Conservation (phyloP, 1,140 invertebrate genomes). For the Nylanderia fulva region DNA sequence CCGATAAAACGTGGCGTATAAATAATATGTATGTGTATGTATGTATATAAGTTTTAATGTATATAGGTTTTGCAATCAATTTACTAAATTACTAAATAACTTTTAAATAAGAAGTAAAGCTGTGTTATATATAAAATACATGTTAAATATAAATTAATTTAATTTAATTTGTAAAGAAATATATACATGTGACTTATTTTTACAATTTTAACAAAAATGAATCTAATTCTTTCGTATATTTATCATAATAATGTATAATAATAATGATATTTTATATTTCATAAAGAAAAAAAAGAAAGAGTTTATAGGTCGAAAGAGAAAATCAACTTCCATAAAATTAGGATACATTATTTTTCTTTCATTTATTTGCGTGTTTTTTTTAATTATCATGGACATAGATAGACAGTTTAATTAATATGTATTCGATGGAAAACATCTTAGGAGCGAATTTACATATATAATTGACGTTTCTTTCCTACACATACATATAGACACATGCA, state of each 20-base stretch:
- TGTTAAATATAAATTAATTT: constrained; percentile 22
- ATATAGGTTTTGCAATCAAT: too few species aligned
- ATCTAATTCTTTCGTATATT: too few species aligned
- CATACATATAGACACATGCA: too few species aligned
- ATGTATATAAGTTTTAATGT: neutral
- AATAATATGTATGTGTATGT: constrained; percentile 5
- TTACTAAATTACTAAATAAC: constrained; percentile 35
- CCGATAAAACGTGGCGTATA: constrained; percentile 4
- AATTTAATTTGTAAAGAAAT: too few species aligned
- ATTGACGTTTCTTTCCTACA: neutral
- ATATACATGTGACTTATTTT: too few species aligned
- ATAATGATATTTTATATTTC: too few species aligned
- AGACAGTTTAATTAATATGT: neutral
- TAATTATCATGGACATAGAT: neutral
- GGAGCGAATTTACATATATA: neutral
- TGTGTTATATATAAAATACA: neutral
- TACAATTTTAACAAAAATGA: too few species aligned
- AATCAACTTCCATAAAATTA: constrained; percentile 18
- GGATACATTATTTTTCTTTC: neutral
- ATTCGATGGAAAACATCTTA: neutral
- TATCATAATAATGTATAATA: too few species aligned
- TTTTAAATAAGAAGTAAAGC: neutral
- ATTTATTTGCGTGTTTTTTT: neutral
- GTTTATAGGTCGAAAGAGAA: too few species aligned
- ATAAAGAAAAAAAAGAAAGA: too few species aligned